Conservation (phyloP, 2,113 vertebrate genomes). For the Oryzias melastigma region DNA sequence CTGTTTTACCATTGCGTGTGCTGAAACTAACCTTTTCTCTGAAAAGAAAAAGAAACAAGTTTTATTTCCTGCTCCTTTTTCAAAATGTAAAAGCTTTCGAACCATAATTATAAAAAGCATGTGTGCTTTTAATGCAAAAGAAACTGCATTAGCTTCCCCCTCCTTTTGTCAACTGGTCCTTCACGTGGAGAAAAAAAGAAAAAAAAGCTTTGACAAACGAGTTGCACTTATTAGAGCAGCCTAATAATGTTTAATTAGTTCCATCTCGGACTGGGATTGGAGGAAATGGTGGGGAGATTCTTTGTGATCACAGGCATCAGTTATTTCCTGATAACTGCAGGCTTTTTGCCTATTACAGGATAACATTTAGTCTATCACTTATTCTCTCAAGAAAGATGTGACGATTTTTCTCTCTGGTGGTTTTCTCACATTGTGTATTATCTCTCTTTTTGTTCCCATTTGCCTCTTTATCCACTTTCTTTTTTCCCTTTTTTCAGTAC, state of each 20-base stretch:
- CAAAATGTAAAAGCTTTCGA: not conserved
- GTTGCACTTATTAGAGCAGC: slow-evolving; percentile 56
- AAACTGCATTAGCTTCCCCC: slow-evolving; percentile 4
- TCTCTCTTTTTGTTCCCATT: slow-evolving; percentile 23
- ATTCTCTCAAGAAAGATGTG: slow-evolving; percentile 8
- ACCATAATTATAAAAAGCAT: slow-evolving; percentile 7
- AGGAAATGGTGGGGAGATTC: slow-evolving; percentile 55
- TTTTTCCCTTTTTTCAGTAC: not conserved
- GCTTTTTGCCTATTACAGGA: slow-evolving; percentile 41
- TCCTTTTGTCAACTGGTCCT: slow-evolving; percentile 9
- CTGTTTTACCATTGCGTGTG: not conserved
- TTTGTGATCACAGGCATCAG: slow-evolving; percentile 64
- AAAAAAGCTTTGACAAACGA: slow-evolving; percentile 48
- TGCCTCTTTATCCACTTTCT: slow-evolving; percentile 25
- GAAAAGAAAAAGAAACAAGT: not conserved
- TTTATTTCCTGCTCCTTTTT: not conserved
- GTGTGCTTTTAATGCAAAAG: not conserved
- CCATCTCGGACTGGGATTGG: slow-evolving; percentile 56
- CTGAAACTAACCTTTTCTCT: no score
- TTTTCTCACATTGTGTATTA: not conserved
- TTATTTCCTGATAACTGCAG: slow-evolving; percentile 63
- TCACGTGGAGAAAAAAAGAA: slow-evolving; percentile 3
- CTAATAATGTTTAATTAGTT: slow-evolving; percentile 67
- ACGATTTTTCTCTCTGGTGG: slow-evolving; percentile 5
- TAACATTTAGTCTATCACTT: slow-evolving; percentile 48